Evolutionary conservation across 2,888 invertebrate species (phyloP).

Genomic region (Sinotaia quadrata): DNA sequence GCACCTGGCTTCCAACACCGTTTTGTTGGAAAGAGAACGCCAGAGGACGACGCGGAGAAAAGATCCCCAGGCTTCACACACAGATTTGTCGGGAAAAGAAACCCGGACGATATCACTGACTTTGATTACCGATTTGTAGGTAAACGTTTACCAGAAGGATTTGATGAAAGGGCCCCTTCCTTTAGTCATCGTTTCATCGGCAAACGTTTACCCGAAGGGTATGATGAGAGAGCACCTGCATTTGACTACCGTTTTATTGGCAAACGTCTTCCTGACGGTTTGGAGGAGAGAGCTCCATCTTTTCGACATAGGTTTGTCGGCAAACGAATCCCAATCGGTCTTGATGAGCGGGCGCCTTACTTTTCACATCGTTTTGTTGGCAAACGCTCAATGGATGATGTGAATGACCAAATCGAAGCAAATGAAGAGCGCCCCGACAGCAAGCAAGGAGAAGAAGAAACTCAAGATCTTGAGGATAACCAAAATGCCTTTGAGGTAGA

Average conservation of each 20-base stretch:
- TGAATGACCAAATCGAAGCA: background rate
- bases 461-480: background rate
- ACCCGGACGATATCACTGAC: background rate
- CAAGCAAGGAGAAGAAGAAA: constrained; percentile 23
- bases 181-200: constrained; percentile 29
- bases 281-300: constrained; percentile 1
- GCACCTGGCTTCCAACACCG: constrained; percentile 19
- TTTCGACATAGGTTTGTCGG: constrained; percentile 32
- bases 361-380: constrained; percentile 28
- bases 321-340: constrained; percentile 16
- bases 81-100: constrained; percentile 32
- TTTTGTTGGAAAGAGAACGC: constrained; percentile 30
- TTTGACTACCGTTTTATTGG: constrained; percentile 28
- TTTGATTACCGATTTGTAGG: constrained; percentile 16
- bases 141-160: constrained; percentile 1
- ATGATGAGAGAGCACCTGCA: constrained; percentile 1
- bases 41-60: constrained; percentile 2
- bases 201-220: constrained; percentile 14
- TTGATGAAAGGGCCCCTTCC: constrained; percentile 7
- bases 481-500: background rate
- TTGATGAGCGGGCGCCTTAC: constrained; percentile 3
- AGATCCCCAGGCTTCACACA: constrained; percentile 25
- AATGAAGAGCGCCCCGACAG: constrained; percentile 8
- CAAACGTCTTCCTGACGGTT: constrained; percentile 12
- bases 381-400: constrained; percentile 12